phyloP scores from a whole-genome alignment of 2,113 vertebrate genomes.

The Melanerpes formicivorus region DNA sequence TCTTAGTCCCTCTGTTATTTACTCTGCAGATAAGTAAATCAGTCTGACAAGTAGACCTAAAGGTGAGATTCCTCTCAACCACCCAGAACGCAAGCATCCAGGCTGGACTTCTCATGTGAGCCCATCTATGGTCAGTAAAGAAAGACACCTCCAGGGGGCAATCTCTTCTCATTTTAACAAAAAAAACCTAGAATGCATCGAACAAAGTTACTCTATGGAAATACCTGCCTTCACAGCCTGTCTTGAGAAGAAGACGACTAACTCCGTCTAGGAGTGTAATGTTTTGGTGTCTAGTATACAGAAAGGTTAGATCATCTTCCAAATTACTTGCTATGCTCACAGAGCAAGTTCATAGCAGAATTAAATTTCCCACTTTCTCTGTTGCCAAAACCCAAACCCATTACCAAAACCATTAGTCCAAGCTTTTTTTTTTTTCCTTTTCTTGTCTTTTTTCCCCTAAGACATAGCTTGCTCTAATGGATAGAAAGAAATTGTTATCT shows the following conservation, averaged over 20 bases:
- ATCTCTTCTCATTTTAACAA: slow-evolving; percentile 25
- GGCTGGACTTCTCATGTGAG: background rate
- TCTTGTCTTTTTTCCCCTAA: background rate
- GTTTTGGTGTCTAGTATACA: background rate
- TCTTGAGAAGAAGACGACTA: background rate
- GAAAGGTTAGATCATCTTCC: background rate
- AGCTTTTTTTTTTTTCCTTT: background rate
- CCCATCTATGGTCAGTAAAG: background rate
- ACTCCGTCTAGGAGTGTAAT: background rate
- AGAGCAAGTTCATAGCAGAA: background rate
- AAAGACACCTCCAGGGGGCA: slow-evolving; percentile 59
- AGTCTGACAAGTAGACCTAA: background rate
- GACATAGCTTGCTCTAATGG: background rate
- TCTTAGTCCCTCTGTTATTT: background rate
- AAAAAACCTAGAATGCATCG: background rate
- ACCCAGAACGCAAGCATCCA: background rate
- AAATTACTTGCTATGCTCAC: background rate
- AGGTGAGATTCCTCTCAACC: background rate
- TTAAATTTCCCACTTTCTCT: background rate
- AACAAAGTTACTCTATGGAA: background rate
- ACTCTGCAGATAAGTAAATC: background rate
- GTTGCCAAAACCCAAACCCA: background rate
- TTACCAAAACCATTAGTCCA: background rate
- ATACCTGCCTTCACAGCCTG: background rate
- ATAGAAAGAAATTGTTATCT: background rate